Percentiles rank a stretch among this genome's conserved stretches.
These are phyloP conservation scores for Thaumetopoea pityocampa DNA, from an alignment of 1,140 invertebrate species.

Conservation along the genomic window DNA sequence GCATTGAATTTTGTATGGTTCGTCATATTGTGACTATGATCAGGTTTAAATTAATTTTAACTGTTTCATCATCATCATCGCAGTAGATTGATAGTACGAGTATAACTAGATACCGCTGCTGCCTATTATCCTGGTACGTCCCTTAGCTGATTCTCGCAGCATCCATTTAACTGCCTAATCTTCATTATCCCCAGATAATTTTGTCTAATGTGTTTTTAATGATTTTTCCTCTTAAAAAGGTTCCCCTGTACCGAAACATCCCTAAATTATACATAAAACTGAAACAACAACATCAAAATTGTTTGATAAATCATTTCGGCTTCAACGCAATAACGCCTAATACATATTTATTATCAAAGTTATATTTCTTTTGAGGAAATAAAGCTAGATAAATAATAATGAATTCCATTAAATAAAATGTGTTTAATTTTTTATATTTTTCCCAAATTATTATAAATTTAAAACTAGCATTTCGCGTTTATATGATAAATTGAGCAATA, in stretches of 20 bases:
- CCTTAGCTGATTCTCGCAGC: too few species aligned
- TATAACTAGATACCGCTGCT: too few species aligned
- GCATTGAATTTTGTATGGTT: too few species aligned
- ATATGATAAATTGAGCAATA: constrained; percentile 19
- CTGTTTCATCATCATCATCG: too few species aligned
- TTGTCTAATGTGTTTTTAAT: too few species aligned
- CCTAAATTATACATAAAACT: not conserved
- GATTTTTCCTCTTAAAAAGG: constrained; percentile 1
- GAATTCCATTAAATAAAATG: constrained; percentile 2
- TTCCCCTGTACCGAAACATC: not conserved
- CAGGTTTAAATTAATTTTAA: too few species aligned
- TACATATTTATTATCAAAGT: constrained; percentile 2
- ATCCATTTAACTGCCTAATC: too few species aligned
- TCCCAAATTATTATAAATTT: constrained; percentile 8
- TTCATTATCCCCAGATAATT: too few species aligned
- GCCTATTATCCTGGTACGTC: too few species aligned
- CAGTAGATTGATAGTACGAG: too few species aligned
- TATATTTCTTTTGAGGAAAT: not conserved
- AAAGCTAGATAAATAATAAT: not conserved
- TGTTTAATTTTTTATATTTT: constrained; percentile 3
- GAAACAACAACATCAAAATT: not conserved
- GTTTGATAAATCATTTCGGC: not conserved
- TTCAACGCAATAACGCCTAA: not conserved
- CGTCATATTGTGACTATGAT: too few species aligned
- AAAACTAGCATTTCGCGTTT: constrained; percentile 8